Percentiles rank a stretch among this genome's conserved stretches.
phyloP scores from a whole-genome alignment of 1,140 invertebrate genomes.

The Aphidius gifuensis region DNA sequence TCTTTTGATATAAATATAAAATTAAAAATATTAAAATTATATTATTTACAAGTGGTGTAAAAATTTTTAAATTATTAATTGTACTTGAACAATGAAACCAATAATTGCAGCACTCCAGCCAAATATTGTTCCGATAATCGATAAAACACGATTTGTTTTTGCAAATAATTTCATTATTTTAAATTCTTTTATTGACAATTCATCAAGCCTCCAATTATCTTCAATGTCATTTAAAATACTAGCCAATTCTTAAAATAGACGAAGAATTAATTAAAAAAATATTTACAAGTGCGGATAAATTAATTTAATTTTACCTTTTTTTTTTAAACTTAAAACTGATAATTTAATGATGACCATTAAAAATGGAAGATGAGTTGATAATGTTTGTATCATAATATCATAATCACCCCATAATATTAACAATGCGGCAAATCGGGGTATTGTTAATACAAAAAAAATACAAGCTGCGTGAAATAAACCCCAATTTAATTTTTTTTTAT shows the following conservation, averaged over 20 bases:
- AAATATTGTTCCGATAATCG: conserved; percentile 3
- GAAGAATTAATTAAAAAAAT: too few species aligned
- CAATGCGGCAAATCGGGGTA: conserved; percentile 5
- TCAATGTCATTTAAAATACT: conserved; percentile 19
- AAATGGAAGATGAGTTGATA: conserved; percentile 1
- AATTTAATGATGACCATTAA: conserved; percentile 5
- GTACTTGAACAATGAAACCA: not conserved
- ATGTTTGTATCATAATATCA: conserved; percentile 1
- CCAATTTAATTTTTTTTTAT: conserved; percentile 9
- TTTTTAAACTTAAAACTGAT: conserved; percentile 11
- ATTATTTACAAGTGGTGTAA: not conserved
- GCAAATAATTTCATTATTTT: conserved; percentile 16
- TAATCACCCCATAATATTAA: conserved; percentile 12
- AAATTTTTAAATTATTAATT: not conserved
- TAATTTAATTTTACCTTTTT: conserved; percentile 15
- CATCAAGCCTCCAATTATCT: conserved; percentile 23
- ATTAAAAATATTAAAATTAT: not conserved
- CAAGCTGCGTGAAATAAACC: not conserved
- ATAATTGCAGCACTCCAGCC: conserved; percentile 3
- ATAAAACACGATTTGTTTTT: conserved; percentile 17
- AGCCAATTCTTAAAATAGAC: conserved; percentile 4
- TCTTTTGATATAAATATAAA: not conserved
- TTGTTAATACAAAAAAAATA: not conserved
- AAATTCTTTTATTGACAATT: conserved; percentile 6
- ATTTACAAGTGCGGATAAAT: too few species aligned